Conservation (phyloP, 2,797 vertebrate species). For the Phyllotis vaccarum region DNA sequence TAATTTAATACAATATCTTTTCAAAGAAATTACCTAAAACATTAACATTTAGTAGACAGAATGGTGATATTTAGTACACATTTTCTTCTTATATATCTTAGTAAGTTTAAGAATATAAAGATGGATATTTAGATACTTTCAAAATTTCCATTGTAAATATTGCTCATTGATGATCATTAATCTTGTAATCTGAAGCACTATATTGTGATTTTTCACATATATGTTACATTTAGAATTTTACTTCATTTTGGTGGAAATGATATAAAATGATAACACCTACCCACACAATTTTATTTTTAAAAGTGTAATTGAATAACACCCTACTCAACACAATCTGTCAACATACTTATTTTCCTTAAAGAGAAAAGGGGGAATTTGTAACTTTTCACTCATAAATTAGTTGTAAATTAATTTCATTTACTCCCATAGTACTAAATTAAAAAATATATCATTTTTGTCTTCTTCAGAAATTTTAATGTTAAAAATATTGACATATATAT, state of each 20-base stretch:
- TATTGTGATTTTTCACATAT: background rate
- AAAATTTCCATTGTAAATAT: background rate
- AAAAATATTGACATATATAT: background rate
- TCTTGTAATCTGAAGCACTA: background rate
- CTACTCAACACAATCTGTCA: background rate
- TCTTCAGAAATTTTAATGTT: background rate
- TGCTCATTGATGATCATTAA: background rate
- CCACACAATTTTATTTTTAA: conserved; percentile 68
- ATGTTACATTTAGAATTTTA: conserved; percentile 21
- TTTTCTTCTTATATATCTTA: conserved; percentile 17
- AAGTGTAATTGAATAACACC: conserved; percentile 51
- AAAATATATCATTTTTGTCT: conserved; percentile 21
- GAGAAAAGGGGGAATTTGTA: background rate
- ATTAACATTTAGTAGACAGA: background rate
- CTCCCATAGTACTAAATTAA: background rate
- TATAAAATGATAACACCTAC: conserved; percentile 48
- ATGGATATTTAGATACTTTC: conserved; percentile 12
- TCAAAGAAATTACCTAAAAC: background rate
- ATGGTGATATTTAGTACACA: background rate
- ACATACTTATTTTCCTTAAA: conserved; percentile 52
- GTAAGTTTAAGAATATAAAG: background rate
- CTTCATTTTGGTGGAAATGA: conserved; percentile 11
- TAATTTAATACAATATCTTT: background rate
- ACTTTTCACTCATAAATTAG: background rate
- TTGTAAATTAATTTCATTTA: conserved; percentile 18